A percentile compares a stretch with the other conserved stretches of the same genome.
phyloP scores from a whole-genome alignment of 2,113 vertebrate species.

The Capricornis sumatraensis region DNA sequence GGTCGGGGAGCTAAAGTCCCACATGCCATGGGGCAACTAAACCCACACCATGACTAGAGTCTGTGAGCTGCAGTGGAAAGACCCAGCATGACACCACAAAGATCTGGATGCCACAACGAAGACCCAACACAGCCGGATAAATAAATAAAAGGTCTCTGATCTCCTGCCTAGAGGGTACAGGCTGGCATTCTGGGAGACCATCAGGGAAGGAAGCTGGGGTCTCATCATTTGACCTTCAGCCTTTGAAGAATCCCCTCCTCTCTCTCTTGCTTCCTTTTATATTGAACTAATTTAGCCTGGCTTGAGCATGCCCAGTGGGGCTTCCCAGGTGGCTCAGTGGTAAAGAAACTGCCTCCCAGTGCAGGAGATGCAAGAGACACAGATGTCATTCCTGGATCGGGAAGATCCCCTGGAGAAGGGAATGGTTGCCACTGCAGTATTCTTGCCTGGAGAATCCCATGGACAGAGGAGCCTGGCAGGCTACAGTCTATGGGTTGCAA shows the following conservation, averaged over 20 bases:
- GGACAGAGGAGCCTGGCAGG: not conserved
- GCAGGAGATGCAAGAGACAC: not conserved
- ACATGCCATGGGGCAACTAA: not conserved
- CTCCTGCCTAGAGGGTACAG: not conserved
- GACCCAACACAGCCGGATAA: not conserved
- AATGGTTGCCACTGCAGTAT: not conserved
- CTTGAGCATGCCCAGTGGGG: not conserved
- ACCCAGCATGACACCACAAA: not conserved
- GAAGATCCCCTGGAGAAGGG: not conserved
- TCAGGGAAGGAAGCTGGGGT: not conserved
- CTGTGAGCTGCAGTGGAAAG: not conserved
- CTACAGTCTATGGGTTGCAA: not conserved
- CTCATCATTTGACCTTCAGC: not conserved
- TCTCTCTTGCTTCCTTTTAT: not conserved
- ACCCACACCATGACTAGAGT: not conserved
- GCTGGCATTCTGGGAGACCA: not conserved
- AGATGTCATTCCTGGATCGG: not conserved
- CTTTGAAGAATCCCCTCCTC: not conserved
- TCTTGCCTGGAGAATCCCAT: not conserved
- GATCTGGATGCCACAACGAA: not conserved
- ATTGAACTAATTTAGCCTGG: not conserved
- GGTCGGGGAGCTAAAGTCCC: not conserved
- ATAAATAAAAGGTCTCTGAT: not conserved
- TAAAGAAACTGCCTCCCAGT: not conserved
- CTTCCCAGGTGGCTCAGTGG: not conserved